Evolutionary conservation across 2,888 invertebrate genomes (phyloP).

Genomic region (Pheosia tremula): DNA sequence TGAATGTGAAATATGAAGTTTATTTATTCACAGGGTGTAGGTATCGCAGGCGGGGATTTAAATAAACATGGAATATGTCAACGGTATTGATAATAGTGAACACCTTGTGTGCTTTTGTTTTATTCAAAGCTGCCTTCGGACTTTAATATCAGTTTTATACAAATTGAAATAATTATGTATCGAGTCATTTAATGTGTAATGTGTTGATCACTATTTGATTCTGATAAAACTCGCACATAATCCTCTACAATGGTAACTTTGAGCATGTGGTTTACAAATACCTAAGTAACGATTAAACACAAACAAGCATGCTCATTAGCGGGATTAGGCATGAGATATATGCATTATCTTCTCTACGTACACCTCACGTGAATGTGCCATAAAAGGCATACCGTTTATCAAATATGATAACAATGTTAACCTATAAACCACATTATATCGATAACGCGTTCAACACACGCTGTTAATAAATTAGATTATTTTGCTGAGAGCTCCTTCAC

Average conservation of each 20-base stretch:
- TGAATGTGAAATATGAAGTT: conserved; percentile 23
- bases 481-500: not conserved
- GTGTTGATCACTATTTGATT: too few relatives aligned
- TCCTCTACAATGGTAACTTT: too few relatives aligned
- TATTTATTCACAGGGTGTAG: conserved; percentile 19
- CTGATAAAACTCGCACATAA: too few relatives aligned
- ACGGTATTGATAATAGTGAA: not conserved
- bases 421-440: not conserved
- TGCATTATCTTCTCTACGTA: too few relatives aligned
- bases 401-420: conserved; percentile 2
- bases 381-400: not conserved
- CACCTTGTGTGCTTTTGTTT: not conserved
- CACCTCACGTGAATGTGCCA: not conserved
- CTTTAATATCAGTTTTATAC: too few relatives aligned
- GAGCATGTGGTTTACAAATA: too few relatives aligned
- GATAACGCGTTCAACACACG: not conserved
- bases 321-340: too few relatives aligned
- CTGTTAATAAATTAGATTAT: conserved; percentile 4
- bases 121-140: too few relatives aligned
- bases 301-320: too few relatives aligned
- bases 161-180: too few relatives aligned
- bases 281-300: too few relatives aligned
- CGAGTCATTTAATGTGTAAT: too few relatives aligned
- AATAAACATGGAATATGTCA: conserved; percentile 13
- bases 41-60: conserved; percentile 24